Base-by-base conservation (phyloP, 64 coral and sea anemone species). In the Trachythela sp. region DNA sequence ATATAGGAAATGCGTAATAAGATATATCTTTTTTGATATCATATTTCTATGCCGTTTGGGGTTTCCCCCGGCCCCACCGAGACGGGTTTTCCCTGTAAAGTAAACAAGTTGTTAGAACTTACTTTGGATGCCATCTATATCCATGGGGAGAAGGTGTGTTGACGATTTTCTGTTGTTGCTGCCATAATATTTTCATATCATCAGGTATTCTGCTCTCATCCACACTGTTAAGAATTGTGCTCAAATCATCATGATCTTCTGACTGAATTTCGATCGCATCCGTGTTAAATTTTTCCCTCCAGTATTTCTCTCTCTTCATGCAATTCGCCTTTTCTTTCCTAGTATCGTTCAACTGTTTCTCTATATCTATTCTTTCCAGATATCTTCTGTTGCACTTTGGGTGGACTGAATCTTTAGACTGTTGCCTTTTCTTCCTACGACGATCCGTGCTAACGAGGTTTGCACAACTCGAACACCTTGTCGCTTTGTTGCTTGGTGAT, bases 121-220 rank as follows among this genome's bases (percentile, higher is more conserved):
- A 91, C 89, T 86, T 91, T 24, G 80, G 89, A 36, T 91, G 89
- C 89, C 89, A 91, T 17, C 89, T 85, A 45, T 91, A 91, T 13
- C 35, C 54, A 32, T 70, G 67, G n/a, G 33, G 7, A 39, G 39
- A 34, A 24, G 18, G 52, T 33, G 83, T 85, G 8, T 60, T 71
- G 6, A 91, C 1, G 18, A 91, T 64, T 42, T 91, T 71, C 22
- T 38, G 34, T 60, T 91, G 89, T 71, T 91, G 54, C 31, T 85
- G 33, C 89, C 89, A 91, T 24, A 91, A 39, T 31, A 15, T 14
- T 41, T 54, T 9, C 89, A 91, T 91, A 8, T 91, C 33, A 29
- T 91, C 89, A 39, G 89, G 89, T n/a, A 91, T 58, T 64, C 85
- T 41, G 27, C 64, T 37, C 15, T 36, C 42, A 17, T 48, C 27